Conservation (phyloP, 1,140 invertebrate species). For the Tenebrio molitor region DNA sequence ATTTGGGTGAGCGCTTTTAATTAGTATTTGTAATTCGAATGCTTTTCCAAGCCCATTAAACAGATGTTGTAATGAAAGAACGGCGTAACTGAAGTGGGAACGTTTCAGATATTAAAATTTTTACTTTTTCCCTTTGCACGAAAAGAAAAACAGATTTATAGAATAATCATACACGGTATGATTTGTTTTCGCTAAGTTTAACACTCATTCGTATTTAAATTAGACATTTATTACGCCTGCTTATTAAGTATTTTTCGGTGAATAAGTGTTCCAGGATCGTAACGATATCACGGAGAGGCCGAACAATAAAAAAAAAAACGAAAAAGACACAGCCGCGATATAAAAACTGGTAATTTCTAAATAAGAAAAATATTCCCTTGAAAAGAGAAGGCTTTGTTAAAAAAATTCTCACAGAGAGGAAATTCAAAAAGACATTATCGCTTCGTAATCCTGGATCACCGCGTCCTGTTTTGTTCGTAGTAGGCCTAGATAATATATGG, state of each 20-base stretch:
- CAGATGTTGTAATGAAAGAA: constrained; percentile 27
- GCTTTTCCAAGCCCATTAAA: constrained; percentile 26
- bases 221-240: constrained; percentile 31
- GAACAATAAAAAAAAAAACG: not conserved
- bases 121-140: not conserved
- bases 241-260: constrained; percentile 20
- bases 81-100: constrained; percentile 34
- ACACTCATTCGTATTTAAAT: constrained; percentile 40
- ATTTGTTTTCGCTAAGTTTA: constrained; percentile 20
- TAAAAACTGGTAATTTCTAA: too few relatives aligned
- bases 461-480: not conserved
- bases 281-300: not conserved
- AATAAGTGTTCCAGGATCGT: not conserved
- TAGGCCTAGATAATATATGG: constrained; percentile 43
- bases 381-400: too few relatives aligned
- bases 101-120: constrained; percentile 3
- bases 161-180: constrained; percentile 44
- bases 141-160: constrained; percentile 16
- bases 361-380: too few relatives aligned
- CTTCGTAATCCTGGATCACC: not conserved
- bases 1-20: constrained; percentile 24
- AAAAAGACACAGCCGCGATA: too few relatives aligned
- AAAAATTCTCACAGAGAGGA: too few relatives aligned
- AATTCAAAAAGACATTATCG: too few relatives aligned
- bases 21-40: constrained; percentile 36